phyloP scores from a whole-genome alignment of 2,113 vertebrate genomes.

The Forbesichthys agassizii region DNA sequence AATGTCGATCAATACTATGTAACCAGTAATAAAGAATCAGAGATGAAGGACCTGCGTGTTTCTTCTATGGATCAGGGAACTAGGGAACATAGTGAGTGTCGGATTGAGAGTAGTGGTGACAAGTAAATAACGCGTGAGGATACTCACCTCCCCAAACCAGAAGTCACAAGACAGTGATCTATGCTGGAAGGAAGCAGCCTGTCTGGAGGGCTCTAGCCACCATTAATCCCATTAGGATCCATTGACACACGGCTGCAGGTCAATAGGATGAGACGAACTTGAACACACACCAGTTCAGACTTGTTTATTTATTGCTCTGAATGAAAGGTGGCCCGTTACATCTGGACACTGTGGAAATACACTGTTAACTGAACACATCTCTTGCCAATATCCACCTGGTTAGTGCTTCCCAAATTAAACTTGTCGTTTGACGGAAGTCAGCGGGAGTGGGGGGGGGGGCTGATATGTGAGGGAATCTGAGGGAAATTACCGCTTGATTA shows the following conservation, averaged over 20 bases:
- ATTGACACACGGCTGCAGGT: background rate
- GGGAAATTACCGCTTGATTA: slow-evolving; percentile 10
- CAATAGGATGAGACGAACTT: background rate
- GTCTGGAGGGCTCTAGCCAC: background rate
- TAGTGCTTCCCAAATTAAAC: slow-evolving; percentile 34
- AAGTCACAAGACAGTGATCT: background rate
- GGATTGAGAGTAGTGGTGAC: too few species aligned
- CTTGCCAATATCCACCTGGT: slow-evolving; percentile 19
- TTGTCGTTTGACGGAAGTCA: background rate
- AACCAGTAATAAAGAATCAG: too few species aligned
- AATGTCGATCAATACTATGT: too few species aligned
- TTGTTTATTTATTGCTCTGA: slow-evolving; percentile 3
- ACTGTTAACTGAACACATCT: slow-evolving; percentile 7
- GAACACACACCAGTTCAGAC: background rate
- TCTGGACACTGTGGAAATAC: background rate
- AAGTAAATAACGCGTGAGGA: too few species aligned
- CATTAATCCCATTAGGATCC: slow-evolving; percentile 1
- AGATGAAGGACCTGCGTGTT: too few species aligned
- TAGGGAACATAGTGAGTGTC: too few species aligned
- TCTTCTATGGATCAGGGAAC: too few species aligned
- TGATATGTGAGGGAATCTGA: slow-evolving; percentile 22
- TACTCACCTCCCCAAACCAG: too few species aligned
- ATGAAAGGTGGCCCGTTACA: background rate
- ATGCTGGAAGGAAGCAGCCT: too few species aligned
- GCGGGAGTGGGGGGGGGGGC: slow-evolving; percentile 1